Base-by-base conservation (phyloP, 2,797 vertebrate genomes). In the Sciurus carolinensis region DNA sequence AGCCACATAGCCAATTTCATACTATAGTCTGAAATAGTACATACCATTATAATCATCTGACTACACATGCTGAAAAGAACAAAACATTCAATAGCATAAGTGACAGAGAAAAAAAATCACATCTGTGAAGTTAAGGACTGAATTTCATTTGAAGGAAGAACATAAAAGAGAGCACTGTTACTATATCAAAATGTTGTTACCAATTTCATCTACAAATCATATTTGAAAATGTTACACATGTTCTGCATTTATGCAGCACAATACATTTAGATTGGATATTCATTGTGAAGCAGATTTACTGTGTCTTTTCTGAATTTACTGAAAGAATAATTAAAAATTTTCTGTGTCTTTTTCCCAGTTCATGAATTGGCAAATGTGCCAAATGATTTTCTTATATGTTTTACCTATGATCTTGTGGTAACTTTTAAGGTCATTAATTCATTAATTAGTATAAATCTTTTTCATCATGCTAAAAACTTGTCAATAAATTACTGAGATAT, bases 321-420 rank as follows among this genome's bases (percentile, higher is more conserved):
- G 24, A 82, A 96, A 69, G 93, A 95, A 94, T 95, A 98, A 98
- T 94, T 97, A 79, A 84, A 95, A 96, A 94, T 85, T 97, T 26
- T 33, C 73, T 73, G 93, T 96, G 92, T 90, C 76, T 52, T 97
- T 57, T 6, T 82, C 73, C 96, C 47, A 96, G 0, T 39, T 82
- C 90, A 96, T 94, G 96, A 95, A 96, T 95, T 95, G 42, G 67
- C 88, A 95, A 95, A 15, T 52, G 0, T 1, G 0, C 1, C 22
- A 96, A 87, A 85, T 62, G 2, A 17, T 95, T 96, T 88, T 87
- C 7, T 82, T 84, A 39, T 91, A 73, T 59, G 4, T 39, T 91
- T 95, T 91, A 84, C 3, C 18, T 73, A 47, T 89, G 3, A 0
- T 36, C 5, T 89, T 67, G 62, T 30, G 87, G n/a, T 67, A 88